These are phyloP conservation scores for Thunnus albacares DNA, from an alignment of 2,797 vertebrate species.

Conservation along the genomic window DNA sequence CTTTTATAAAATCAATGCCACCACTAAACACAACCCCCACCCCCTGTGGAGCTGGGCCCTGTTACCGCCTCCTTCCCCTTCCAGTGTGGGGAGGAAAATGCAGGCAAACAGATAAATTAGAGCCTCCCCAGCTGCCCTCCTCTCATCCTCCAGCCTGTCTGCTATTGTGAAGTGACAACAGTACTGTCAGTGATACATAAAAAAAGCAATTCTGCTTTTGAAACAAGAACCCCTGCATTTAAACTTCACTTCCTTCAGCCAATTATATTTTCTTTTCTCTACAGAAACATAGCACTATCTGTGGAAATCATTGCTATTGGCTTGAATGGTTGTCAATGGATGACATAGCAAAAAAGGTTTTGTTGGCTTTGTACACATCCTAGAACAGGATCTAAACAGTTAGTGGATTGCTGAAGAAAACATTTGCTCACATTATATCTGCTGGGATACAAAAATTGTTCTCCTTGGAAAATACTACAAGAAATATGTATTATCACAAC, in stretches of 20 bases:
- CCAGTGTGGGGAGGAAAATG: constrained; percentile 75
- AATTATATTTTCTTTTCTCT: constrained; percentile 71
- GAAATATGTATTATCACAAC: constrained; percentile 62
- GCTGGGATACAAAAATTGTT: constrained; percentile 46
- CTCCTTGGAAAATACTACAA: constrained; percentile 46
- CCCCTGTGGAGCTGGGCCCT: constrained; percentile 69
- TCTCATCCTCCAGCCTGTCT: constrained; percentile 59
- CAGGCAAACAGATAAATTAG: constrained; percentile 85
- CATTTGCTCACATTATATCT: constrained; percentile 61
- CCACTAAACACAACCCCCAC: constrained; percentile 81
- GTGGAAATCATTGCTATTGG: constrained; percentile 64
- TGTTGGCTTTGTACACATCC: constrained; percentile 39
- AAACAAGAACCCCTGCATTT: constrained; percentile 66
- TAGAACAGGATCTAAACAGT: constrained; percentile 47
- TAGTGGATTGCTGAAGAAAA: constrained; percentile 45
- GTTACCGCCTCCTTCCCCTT: constrained; percentile 74
- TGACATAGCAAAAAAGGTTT: constrained; percentile 59
- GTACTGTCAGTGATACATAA: constrained; percentile 60
- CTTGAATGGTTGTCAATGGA: constrained; percentile 58
- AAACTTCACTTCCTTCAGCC: constrained; percentile 68
- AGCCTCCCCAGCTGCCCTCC: constrained; percentile 61
- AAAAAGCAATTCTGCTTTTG: constrained; percentile 31
- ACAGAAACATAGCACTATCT: constrained; percentile 35
- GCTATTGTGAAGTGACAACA: constrained; percentile 66
- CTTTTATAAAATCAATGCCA: constrained; percentile 88